Conservation (phyloP, 1,140 invertebrate species). For the Drosophila gunungcola region DNA sequence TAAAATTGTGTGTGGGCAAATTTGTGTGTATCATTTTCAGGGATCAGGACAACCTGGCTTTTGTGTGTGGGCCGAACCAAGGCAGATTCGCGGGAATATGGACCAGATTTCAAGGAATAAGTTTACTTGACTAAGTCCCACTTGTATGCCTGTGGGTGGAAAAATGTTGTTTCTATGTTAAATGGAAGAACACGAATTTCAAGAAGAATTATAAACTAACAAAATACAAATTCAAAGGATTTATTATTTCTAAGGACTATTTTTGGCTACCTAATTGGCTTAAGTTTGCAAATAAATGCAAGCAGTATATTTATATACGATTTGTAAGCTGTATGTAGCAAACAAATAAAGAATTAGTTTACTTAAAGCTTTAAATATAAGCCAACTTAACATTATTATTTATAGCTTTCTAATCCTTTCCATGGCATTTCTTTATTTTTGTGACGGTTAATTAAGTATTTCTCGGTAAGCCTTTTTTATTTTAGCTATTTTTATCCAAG, state of each 20-base stretch:
- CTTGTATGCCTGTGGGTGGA: neutral
- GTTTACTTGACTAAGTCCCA: constrained; percentile 9
- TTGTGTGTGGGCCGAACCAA: constrained; percentile 37
- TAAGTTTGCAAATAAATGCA: neutral
- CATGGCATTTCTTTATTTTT: too few species aligned
- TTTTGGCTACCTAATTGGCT: neutral
- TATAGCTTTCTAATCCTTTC: too few species aligned
- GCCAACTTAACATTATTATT: too few species aligned
- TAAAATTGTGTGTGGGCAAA: constrained; percentile 25
- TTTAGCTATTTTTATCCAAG: neutral
- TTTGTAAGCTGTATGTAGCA: too few species aligned
- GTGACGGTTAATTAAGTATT: neutral
- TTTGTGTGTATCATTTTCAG: constrained; percentile 24
- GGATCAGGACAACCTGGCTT: constrained; percentile 13
- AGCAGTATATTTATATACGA: too few species aligned
- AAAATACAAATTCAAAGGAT: neutral
- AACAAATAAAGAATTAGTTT: too few species aligned
- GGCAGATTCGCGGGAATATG: constrained; percentile 11
- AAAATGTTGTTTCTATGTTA: constrained; percentile 3
- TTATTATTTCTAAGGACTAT: neutral
- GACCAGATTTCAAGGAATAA: constrained; percentile 16
- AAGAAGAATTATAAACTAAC: neutral
- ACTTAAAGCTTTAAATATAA: too few species aligned
- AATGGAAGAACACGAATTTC: constrained; percentile 4
- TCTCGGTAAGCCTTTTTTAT: neutral